These are phyloP conservation scores for Ischnus inquisitorius DNA, from an alignment of 2,888 invertebrate genomes.

Conservation along the genomic window DNA sequence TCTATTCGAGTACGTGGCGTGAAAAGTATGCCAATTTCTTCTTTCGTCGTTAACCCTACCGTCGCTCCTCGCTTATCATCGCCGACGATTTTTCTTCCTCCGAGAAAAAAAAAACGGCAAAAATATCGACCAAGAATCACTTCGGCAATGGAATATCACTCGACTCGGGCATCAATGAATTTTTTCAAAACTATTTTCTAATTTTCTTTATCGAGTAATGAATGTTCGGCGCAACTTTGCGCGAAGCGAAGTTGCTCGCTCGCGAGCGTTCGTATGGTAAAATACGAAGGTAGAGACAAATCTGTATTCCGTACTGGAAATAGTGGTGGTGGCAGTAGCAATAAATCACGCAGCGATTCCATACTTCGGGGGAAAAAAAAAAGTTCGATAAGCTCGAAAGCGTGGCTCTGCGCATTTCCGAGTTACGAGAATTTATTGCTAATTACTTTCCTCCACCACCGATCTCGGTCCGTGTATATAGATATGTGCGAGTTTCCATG, in stretches of 20 bases:
- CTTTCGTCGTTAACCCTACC: neutral
- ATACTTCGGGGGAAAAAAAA: slow-evolving; percentile 38
- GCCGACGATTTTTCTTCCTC: neutral
- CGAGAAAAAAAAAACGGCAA: too few relatives aligned
- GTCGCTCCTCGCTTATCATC: neutral
- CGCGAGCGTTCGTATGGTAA: neutral
- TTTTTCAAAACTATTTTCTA: neutral
- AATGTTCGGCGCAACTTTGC: neutral
- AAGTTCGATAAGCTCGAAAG: slow-evolving; percentile 53
- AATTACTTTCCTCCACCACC: slow-evolving; percentile 55
- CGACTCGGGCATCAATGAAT: neutral
- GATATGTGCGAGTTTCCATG: neutral
- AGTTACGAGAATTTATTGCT: slow-evolving; percentile 65
- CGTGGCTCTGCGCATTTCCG: slow-evolving; percentile 42
- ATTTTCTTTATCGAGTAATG: neutral
- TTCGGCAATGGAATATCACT: neutral
- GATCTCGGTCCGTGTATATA: neutral
- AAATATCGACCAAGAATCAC: too few relatives aligned
- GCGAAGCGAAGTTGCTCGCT: neutral
- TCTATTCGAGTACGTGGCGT: slow-evolving; percentile 11
- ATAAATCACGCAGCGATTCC: slow-evolving; percentile 55
- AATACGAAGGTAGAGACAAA: neutral
- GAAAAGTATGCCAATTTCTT: neutral
- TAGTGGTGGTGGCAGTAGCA: neutral
- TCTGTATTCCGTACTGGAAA: slow-evolving; percentile 10